Base-by-base conservation (phyloP, 2,797 vertebrate species). In the Chrysocyon brachyurus region DNA sequence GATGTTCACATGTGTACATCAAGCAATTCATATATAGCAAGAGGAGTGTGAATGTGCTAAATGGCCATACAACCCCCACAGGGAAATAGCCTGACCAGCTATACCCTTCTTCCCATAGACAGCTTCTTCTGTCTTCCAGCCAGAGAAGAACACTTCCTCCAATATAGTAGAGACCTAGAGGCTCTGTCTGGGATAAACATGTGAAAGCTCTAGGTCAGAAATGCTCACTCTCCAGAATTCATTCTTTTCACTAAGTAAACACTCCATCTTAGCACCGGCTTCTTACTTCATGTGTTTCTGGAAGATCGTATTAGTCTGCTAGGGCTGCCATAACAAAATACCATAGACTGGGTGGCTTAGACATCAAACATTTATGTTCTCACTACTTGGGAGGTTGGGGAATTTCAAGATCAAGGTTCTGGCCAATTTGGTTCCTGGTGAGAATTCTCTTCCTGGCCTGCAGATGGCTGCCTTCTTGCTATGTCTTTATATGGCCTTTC, bases 181-280 rank as follows among this genome's bases (percentile, higher is more conserved):
- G 4, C 70, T 90, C 49, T 36, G 61, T 82, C 31, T 75, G 21
- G 68, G 61, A 87, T 63, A 89, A 91, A 72, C 31, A 36, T 52
- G 31, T 66, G 85, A 90, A 72, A 22, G 28, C 9, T 84, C 31
- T 90, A 59, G 31, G 36, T 78, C 59, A 70, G 56, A 87, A 93
- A 91, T 36, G 28, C 19, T 91, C 31, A 52, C 88, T 79, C 88
- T 78, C 22, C 93, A 68, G 33, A 57, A 59, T 31, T 84, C 26
- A 31, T 88, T 93, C 66, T 88, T 91, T 91, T 96, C 49, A 84
- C 36, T 87, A 94, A 90, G 31, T 70, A 57, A 84, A 59, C 63
- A 75, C 63, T 40, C 24, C 79, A 10, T 57, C 56, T 90, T 52
- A 78, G 56, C 63, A 33, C 26, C 31, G 63, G 75, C 52, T 36